A percentile compares a stretch with the other conserved stretches of the same genome.
Conservation (phyloP, 2,113 vertebrate genomes). For the Ophthalmolycus amberensis region DNA sequence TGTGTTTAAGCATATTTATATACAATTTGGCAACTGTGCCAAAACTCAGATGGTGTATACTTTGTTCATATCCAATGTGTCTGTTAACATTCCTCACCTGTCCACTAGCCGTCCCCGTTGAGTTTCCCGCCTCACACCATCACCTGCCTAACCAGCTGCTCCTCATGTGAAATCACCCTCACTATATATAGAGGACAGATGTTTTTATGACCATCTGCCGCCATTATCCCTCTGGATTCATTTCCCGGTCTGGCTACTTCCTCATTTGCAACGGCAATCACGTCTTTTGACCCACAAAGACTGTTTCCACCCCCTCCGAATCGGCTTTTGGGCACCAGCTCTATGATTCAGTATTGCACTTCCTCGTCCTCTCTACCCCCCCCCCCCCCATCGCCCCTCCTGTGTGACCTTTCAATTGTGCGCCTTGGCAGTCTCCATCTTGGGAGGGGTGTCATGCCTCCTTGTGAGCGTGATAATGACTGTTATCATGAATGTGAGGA, state of each 20-base stretch:
- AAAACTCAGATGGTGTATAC: not conserved
- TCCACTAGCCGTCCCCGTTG: slow-evolving; percentile 21
- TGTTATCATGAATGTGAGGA: slow-evolving; percentile 50
- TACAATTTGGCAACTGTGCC: not conserved
- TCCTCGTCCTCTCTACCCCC: slow-evolving; percentile 20
- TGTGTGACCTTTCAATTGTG: slow-evolving; percentile 63
- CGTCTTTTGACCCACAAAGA: slow-evolving; percentile 36
- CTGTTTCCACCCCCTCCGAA: not conserved
- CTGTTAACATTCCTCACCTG: slow-evolving; percentile 32
- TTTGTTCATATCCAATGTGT: not conserved
- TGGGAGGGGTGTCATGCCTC: slow-evolving; percentile 50
- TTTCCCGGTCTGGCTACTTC: slow-evolving; percentile 37
- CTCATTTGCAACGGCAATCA: slow-evolving; percentile 55
- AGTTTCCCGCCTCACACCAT: slow-evolving; percentile 18
- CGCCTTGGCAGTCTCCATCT: slow-evolving; percentile 49
- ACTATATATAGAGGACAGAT: slow-evolving; percentile 40
- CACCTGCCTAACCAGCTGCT: slow-evolving; percentile 29
- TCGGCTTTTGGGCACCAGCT: slow-evolving; percentile 13
- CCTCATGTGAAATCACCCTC: slow-evolving; percentile 42
- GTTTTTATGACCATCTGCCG: slow-evolving; percentile 54
- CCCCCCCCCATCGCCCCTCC: slow-evolving; percentile 32
- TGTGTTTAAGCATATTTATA: not conserved
- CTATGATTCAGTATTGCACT: slow-evolving; percentile 19
- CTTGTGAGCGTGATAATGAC: slow-evolving; percentile 63
- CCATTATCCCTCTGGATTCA: slow-evolving; percentile 23